Percentiles rank a stretch among this genome's conserved stretches.
phyloP scores from a whole-genome alignment of 37 sponge, comb jelly and placozoan genomes.

The Halisarca cf. caerulea region DNA sequence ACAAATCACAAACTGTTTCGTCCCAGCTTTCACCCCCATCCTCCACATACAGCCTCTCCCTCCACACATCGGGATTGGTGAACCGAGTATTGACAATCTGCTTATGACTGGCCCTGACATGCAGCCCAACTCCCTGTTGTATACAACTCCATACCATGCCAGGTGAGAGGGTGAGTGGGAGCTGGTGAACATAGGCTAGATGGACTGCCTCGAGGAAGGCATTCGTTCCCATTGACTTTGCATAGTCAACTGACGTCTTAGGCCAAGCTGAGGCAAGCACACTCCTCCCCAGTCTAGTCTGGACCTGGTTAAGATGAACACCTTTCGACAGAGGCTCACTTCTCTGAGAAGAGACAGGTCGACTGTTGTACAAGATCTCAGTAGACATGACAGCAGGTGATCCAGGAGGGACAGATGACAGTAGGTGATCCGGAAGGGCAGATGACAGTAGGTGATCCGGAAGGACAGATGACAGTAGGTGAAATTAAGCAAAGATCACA shows the following conservation, averaged over 20 bases:
- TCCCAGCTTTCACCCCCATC: neutral
- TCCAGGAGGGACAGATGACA: no score
- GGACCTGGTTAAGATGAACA: neutral
- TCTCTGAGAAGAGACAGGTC: neutral
- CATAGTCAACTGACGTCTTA: neutral
- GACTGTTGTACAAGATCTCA: neutral
- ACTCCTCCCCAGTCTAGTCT: neutral
- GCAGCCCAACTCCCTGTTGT: constrained; percentile 12
- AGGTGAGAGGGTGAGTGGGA: constrained; percentile 10
- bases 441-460: no score
- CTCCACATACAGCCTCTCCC: neutral
- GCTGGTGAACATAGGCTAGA: neutral
- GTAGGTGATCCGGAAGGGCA: no score
- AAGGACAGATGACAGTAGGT: no score
- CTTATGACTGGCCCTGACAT: neutral
- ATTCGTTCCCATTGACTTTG: constrained; percentile 12
- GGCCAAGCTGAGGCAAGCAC: neutral
- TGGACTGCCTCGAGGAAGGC: constrained; percentile 21
- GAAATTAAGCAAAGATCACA: no score
- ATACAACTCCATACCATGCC: constrained; percentile 12
- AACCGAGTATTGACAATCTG: neutral
- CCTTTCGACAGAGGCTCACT: neutral
- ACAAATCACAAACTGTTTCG: neutral
- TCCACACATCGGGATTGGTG: neutral
- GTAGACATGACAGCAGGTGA: no score